Conservation (phyloP, 2,113 vertebrate species). For the Gymnobelideus leadbeateri region DNA sequence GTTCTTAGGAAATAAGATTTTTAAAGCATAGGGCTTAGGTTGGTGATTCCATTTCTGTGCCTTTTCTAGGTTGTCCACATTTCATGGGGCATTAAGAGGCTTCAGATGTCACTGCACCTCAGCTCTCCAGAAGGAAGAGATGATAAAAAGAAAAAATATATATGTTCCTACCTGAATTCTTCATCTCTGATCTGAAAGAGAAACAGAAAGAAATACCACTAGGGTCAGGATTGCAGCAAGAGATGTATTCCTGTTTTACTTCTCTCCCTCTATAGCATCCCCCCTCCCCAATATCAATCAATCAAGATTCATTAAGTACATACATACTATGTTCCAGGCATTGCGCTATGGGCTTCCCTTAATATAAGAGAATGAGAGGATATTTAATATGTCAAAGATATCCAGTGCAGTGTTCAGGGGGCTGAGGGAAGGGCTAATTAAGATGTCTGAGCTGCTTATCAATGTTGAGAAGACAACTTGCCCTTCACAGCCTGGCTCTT, state of each 20-base stretch:
- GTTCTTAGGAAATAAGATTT: slow-evolving; percentile 64
- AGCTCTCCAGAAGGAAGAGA: slow-evolving; percentile 58
- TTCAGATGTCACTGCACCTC: slow-evolving; percentile 56
- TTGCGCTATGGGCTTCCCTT: background rate
- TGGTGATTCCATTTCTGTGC: slow-evolving; percentile 62
- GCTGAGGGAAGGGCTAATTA: slow-evolving; percentile 39
- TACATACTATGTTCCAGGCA: background rate
- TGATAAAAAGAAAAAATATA: slow-evolving; percentile 44
- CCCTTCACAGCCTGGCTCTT: slow-evolving; percentile 6
- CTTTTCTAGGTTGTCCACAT: slow-evolving; percentile 48
- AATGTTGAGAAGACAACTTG: slow-evolving; percentile 58
- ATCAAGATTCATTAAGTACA: background rate
- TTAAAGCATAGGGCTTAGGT: slow-evolving; percentile 64
- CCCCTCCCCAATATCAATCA: background rate
- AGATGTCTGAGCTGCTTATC: slow-evolving; percentile 41
- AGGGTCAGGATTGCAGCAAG: slow-evolving; percentile 43
- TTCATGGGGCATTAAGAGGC: slow-evolving; percentile 58
- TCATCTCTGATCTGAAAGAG: slow-evolving; percentile 72
- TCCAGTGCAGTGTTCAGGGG: slow-evolving; percentile 7
- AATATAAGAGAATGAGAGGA: slow-evolving; percentile 15
- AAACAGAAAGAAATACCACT: slow-evolving; percentile 53
- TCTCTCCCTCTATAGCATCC: slow-evolving; percentile 7
- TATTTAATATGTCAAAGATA: slow-evolving; percentile 53
- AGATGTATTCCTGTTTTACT: slow-evolving; percentile 42
- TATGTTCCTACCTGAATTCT: slow-evolving; percentile 70